Percentiles rank a stretch among this genome's conserved stretches.
phyloP scores from a whole-genome alignment of 2,113 vertebrate genomes.

The Coracopsis vasa region DNA sequence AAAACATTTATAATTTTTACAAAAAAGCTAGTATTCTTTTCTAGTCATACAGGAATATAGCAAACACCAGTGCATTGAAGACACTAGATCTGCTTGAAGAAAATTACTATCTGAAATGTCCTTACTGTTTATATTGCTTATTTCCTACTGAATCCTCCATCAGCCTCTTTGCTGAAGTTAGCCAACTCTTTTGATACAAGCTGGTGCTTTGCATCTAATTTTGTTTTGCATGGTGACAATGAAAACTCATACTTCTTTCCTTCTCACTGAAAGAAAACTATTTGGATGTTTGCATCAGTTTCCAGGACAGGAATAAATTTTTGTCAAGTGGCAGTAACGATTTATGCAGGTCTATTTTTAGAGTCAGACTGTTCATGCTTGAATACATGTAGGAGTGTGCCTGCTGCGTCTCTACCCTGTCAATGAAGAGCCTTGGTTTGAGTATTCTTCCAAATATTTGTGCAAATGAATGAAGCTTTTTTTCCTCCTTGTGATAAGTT shows the following conservation, averaged over 20 bases:
- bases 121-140: neutral
- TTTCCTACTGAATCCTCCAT: neutral
- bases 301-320: neutral
- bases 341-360: neutral
- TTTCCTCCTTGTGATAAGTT: rapidly evolving
- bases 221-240: neutral
- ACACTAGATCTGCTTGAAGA: neutral
- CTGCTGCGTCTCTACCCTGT: neutral
- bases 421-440: neutral
- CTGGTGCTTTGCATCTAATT: neutral
- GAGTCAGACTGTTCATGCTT: neutral
- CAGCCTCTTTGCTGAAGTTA: neutral
- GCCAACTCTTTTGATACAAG: neutral
- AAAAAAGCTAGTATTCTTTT: neutral
- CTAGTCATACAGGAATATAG: neutral
- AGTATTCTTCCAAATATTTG: neutral
- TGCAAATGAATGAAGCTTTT: neutral
- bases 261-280: neutral
- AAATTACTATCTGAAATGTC: neutral
- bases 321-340: neutral
- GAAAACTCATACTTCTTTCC: neutral
- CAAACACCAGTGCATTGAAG: neutral
- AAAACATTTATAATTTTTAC: neutral
- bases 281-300: neutral
- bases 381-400: neutral